These are phyloP conservation scores for Sphenopsis melanotis DNA, from an alignment of 2,797 vertebrate genomes.

Conservation along the genomic window DNA sequence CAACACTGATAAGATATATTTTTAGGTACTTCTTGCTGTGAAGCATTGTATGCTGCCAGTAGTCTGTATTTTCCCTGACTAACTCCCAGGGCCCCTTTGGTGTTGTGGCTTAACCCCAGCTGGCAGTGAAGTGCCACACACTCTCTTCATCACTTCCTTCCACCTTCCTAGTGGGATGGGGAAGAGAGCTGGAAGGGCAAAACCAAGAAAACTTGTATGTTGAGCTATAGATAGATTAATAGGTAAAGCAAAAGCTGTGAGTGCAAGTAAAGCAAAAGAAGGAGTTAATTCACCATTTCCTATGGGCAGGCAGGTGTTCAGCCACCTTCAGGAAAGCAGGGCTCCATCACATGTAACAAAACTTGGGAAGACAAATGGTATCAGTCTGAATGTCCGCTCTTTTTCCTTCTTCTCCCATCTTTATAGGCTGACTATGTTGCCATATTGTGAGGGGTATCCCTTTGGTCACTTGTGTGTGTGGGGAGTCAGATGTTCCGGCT, in stretches of 20 bases:
- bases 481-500: not conserved
- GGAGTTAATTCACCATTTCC: not conserved
- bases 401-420: not conserved
- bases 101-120: not conserved
- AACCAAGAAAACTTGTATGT: accelerated
- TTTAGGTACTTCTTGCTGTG: not conserved
- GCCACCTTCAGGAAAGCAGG: not conserved
- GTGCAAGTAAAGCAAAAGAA: not conserved
- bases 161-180: not conserved
- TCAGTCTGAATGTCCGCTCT: not conserved
- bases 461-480: not conserved
- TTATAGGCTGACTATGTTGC: not conserved
- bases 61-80: not conserved
- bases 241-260: not conserved
- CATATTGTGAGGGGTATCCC: too few species aligned
- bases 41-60: not conserved
- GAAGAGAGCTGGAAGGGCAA: not conserved
- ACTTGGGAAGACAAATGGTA: not conserved
- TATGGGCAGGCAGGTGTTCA: not conserved
- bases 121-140: not conserved
- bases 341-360: too few species aligned
- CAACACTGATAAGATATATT: not conserved
- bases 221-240: not conserved
- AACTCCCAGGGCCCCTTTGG: not conserved
- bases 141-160: not conserved